Percentiles rank a stretch among this genome's conserved stretches.
phyloP scores from a whole-genome alignment of 1,140 invertebrate species.

The Colletes latitarsis region DNA sequence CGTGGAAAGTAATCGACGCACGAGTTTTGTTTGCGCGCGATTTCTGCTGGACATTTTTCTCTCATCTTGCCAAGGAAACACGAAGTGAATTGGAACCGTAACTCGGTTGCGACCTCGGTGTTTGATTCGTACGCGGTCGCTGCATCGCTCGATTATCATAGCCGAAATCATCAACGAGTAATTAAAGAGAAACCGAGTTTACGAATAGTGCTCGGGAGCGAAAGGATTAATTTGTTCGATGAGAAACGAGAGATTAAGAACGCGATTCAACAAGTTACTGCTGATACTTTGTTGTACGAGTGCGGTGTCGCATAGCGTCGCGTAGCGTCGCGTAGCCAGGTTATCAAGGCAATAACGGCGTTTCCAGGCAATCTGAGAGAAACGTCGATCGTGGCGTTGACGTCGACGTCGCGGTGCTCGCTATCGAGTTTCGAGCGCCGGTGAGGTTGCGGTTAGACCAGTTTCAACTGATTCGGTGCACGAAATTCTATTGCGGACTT shows the following conservation, averaged over 20 bases:
- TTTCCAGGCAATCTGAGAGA: not conserved
- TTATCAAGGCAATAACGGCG: constrained; percentile 6
- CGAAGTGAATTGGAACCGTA: not conserved
- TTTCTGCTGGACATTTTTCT: constrained; percentile 18
- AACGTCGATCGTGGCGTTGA: not conserved
- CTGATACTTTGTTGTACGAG: not conserved
- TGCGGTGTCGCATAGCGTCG: not conserved
- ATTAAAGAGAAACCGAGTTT: not conserved
- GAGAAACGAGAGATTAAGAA: not conserved
- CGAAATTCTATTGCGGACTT: not conserved
- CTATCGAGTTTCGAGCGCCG: constrained; percentile 27
- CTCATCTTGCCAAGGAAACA: not conserved
- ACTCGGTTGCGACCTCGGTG: too few relatives aligned
- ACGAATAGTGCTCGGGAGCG: not conserved
- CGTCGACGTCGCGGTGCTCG: not conserved
- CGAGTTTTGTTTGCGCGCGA: constrained; percentile 23
- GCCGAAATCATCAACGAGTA: not conserved
- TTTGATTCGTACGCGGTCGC: too few relatives aligned
- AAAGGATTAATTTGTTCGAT: not conserved
- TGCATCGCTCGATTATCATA: too few relatives aligned
- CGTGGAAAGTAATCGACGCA: constrained; percentile 10
- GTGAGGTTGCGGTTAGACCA: not conserved
- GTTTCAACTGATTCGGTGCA: not conserved
- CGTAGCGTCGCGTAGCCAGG: not conserved
- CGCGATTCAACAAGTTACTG: constrained; percentile 26